Evolutionary conservation across 2,888 invertebrate species (phyloP).

Genomic region (Philhelius pedissequus): DNA sequence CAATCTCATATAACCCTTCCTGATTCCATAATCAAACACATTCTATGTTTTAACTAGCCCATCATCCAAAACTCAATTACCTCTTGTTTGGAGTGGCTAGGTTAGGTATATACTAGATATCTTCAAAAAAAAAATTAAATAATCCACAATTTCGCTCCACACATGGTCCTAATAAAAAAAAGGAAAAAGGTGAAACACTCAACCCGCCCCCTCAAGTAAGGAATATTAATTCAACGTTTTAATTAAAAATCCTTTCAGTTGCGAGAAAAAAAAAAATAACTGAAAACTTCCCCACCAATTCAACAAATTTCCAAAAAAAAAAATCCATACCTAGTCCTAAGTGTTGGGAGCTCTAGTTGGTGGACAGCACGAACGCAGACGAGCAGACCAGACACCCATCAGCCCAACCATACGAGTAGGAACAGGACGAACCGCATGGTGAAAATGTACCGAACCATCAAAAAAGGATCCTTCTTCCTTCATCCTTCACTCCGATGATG

Average conservation of each 20-base stretch:
- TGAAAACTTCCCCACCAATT: background rate
- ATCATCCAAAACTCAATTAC: conserved; percentile 57
- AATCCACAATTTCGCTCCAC: conserved; percentile 24
- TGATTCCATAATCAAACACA: conserved; percentile 18
- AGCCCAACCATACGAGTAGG: no score
- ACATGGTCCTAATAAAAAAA: conserved; percentile 4
- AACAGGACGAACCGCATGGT: background rate
- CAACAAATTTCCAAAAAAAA: background rate
- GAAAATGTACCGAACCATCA: conserved; percentile 3
- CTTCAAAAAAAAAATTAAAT: background rate
- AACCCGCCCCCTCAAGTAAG: conserved; percentile 35
- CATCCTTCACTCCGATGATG: background rate
- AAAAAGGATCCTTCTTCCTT: conserved; percentile 33
- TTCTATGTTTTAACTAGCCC: conserved; percentile 1
- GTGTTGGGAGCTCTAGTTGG: background rate
- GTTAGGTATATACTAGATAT: background rate
- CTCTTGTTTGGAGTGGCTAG: conserved; percentile 6
- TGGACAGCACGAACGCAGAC: background rate
- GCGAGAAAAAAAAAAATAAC: no score
- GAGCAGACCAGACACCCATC: background rate
- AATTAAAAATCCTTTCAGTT: conserved; percentile 61
- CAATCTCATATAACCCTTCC: conserved; percentile 39
- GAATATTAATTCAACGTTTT: conserved; percentile 66
- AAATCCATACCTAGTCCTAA: background rate
- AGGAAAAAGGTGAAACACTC: conserved; percentile 10